These are phyloP conservation scores for Phoenoteleia sp. DNA, from an alignment of 2,888 invertebrate species.

Conservation along the genomic window DNA sequence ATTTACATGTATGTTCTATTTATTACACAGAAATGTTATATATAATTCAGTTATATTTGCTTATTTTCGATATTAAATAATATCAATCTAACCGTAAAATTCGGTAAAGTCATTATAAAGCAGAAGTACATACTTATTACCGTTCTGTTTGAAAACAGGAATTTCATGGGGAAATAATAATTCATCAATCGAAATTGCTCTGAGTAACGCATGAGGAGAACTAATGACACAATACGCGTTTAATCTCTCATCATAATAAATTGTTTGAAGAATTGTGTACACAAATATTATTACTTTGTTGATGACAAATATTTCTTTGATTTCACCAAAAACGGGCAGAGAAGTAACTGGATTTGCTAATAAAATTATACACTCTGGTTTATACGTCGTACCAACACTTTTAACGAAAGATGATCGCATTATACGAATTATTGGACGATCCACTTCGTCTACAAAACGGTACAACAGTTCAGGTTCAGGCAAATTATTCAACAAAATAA, in stretches of 20 bases:
- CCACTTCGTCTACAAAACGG: slow-evolving; percentile 7
- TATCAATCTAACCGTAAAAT: slow-evolving; percentile 5
- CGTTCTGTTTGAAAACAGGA: not conserved
- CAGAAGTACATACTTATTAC: slow-evolving; percentile 9
- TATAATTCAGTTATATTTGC: too few relatives aligned
- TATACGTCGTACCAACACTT: slow-evolving; percentile 16
- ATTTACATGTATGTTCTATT: too few relatives aligned
- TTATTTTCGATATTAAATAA: not conserved
- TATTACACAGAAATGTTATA: too few relatives aligned
- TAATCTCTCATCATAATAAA: not conserved
- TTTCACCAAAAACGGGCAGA: not conserved
- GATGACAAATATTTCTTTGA: slow-evolving; percentile 8
- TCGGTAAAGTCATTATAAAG: slow-evolving; percentile 11
- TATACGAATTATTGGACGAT: not conserved
- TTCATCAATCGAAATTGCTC: not conserved
- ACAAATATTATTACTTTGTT: not conserved
- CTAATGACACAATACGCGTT: slow-evolving; percentile 1
- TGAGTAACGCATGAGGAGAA: not conserved
- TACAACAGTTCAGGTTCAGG: slow-evolving; percentile 26
- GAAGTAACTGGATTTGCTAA: not conserved
- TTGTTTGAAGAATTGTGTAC: not conserved
- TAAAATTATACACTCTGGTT: not conserved
- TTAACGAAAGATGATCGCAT: slow-evolving; percentile 10
- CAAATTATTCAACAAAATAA: slow-evolving; percentile 52
- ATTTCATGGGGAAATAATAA: slow-evolving; percentile 17